A percentile compares a stretch with the other conserved stretches of the same genome.
phyloP scores from a whole-genome alignment of 2,888 invertebrate genomes.

The Girardia tigrina region DNA sequence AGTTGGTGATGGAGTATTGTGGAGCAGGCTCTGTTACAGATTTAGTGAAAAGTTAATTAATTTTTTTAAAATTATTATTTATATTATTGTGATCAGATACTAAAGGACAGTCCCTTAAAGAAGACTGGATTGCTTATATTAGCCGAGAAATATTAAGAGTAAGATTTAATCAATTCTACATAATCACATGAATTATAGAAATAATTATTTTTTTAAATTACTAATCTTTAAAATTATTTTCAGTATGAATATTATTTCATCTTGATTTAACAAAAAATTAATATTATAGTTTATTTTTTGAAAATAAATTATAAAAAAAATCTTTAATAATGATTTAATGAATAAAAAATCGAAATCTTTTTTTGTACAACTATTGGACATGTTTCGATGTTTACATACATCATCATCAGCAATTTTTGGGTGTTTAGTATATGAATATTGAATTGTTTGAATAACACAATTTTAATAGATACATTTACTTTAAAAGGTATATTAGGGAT shows the following conservation, averaged over 20 bases:
- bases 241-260: too few species aligned
- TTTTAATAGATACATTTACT: too few species aligned
- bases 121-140: slow-evolving; percentile 99
- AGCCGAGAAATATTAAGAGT: slow-evolving; percentile 65
- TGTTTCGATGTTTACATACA: too few species aligned
- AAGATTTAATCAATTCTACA: slow-evolving; percentile 28
- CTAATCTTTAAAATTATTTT: too few species aligned
- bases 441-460: too few species aligned
- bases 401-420: too few species aligned
- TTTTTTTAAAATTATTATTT: slow-evolving; percentile 37
- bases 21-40: slow-evolving; percentile 97
- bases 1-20: slow-evolving; percentile 97
- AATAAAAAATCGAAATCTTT: too few species aligned
- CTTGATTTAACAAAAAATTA: too few species aligned
- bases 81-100: slow-evolving; percentile 56
- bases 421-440: too few species aligned
- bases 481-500: too few species aligned
- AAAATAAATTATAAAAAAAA: neutral
- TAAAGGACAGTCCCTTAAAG: slow-evolving; percentile 89
- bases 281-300: too few species aligned
- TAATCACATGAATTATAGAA: neutral
- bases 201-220: neutral
- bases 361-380: too few species aligned
- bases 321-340: neutral
- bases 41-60: slow-evolving; percentile 72